Evolutionary conservation across 2,113 vertebrate genomes (phyloP).

Genomic region (Oophaga pumilio): DNA sequence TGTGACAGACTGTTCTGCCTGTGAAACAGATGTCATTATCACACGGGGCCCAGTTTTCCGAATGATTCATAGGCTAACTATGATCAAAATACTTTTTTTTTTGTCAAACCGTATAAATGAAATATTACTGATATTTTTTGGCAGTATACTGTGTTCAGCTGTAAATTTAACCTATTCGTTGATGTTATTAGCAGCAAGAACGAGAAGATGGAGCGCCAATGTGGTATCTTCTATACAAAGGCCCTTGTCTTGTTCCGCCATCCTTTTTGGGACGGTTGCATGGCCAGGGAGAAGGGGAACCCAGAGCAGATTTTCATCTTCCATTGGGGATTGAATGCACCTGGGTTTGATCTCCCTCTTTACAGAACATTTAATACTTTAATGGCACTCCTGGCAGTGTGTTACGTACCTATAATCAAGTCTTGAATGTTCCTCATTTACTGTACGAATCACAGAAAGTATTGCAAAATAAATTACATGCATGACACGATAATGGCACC

Average conservation of each 20-base stretch:
- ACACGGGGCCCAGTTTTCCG: slow-evolving; percentile 18
- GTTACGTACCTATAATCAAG: too few species aligned
- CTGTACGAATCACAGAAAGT: too few species aligned
- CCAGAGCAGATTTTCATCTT: background rate
- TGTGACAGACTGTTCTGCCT: slow-evolving; percentile 26
- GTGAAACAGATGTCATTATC: slow-evolving; percentile 25
- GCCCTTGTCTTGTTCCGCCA: background rate
- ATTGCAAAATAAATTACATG: too few species aligned
- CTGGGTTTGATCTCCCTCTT: background rate
- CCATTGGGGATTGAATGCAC: background rate
- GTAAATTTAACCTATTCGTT: background rate
- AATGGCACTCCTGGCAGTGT: background rate
- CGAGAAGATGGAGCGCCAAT: background rate
- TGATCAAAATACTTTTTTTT: slow-evolving; percentile 4
- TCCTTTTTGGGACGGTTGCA: background rate
- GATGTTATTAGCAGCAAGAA: background rate
- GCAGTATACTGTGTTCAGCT: background rate
- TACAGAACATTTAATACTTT: background rate
- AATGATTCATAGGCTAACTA: slow-evolving; percentile 20
- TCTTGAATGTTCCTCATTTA: too few species aligned
- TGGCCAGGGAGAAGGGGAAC: background rate
- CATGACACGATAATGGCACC: too few species aligned
- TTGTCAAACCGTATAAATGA: background rate
- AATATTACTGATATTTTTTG: background rate
- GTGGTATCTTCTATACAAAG: too few species aligned